Evolutionary conservation across 2,888 invertebrate species (phyloP).

Genomic region (Luperina nickerlii): DNA sequence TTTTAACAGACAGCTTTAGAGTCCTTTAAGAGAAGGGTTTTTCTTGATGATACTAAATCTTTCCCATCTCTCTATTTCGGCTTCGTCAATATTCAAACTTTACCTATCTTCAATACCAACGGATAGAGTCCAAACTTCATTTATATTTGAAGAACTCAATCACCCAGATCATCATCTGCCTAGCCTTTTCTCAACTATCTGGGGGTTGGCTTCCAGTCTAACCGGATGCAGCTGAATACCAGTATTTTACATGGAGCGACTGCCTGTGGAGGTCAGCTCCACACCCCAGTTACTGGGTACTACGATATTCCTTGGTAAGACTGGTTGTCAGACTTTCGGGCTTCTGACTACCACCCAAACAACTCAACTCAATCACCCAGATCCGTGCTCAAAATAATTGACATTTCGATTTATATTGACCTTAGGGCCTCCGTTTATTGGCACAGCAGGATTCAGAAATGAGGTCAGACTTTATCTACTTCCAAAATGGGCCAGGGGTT

Average conservation of each 20-base stretch:
- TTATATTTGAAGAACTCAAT: conserved; percentile 34
- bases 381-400: conserved; percentile 5
- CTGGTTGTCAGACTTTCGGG: too few relatives aligned
- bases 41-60: background rate
- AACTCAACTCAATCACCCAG: conserved; percentile 8
- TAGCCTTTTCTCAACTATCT: too few relatives aligned
- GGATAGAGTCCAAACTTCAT: conserved; percentile 3
- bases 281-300: too few relatives aligned
- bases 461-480: conserved; percentile 15
- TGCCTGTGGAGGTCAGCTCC: too few relatives aligned
- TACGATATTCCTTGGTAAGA: too few relatives aligned
- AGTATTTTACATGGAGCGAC: too few relatives aligned
- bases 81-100: background rate
- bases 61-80: background rate
- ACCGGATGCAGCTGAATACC: too few relatives aligned
- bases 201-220: too few relatives aligned
- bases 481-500: conserved; percentile 2
- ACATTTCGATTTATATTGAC: conserved; percentile 24
- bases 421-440: conserved; percentile 2
- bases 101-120: too few relatives aligned
- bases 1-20: conserved; percentile 7
- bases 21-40: background rate
- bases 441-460: conserved; percentile 9
- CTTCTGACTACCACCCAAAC: too few relatives aligned
- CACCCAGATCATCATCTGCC: background rate